These are phyloP conservation scores for Muscicapa striata DNA, from an alignment of 2,797 vertebrate genomes.

Conservation along the genomic window DNA sequence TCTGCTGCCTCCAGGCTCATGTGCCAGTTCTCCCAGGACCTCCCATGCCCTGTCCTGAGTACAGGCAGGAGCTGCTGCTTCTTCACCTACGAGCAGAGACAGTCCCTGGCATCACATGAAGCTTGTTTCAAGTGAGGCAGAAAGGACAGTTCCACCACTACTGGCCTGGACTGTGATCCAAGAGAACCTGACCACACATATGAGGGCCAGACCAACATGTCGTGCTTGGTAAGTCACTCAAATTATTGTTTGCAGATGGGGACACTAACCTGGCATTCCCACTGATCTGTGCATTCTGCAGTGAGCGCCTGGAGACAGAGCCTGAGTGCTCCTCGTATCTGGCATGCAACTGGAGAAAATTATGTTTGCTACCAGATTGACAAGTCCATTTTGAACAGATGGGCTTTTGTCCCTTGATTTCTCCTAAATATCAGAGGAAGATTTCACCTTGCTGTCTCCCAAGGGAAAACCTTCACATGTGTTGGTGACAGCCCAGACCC, in stretches of 20 bases:
- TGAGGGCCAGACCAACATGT: neutral
- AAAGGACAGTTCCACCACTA: neutral
- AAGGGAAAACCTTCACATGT: neutral
- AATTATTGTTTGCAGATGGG: neutral
- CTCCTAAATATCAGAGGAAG: neutral
- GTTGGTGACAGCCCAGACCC: neutral
- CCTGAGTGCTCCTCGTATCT: neutral
- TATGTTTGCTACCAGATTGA: neutral
- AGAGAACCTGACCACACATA: neutral
- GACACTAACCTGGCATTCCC: neutral
- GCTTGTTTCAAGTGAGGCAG: neutral
- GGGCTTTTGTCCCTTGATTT: neutral
- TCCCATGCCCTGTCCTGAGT: neutral
- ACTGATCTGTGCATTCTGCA: neutral
- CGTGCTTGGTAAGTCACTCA: neutral
- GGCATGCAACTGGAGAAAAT: neutral
- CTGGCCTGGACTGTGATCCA: neutral
- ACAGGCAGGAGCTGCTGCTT: neutral
- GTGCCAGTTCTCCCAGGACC: accelerated
- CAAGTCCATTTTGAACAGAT: neutral
- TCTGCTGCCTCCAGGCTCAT: neutral
- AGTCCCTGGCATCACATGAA: neutral
- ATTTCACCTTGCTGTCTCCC: neutral
- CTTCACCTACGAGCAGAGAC: neutral
- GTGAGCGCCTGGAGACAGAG: neutral